phyloP scores from a whole-genome alignment of 1,140 invertebrate species.

The Sycophila sp. region DNA sequence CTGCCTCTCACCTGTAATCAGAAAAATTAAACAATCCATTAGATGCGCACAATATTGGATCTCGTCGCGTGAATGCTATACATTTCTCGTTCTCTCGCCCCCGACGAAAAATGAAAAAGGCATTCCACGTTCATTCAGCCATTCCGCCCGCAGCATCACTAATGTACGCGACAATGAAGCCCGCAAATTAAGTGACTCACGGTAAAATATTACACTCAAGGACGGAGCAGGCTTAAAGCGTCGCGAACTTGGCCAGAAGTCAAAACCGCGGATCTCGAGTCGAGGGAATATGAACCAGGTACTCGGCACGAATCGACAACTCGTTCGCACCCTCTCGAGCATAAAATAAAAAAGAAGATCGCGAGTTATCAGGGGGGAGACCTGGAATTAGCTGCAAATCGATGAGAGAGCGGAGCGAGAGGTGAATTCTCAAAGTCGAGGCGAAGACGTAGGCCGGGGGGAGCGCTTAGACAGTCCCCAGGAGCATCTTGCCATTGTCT shows the following conservation, averaged over 20 bases:
- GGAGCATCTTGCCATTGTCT: no score
- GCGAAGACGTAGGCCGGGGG: no score
- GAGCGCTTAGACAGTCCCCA: no score
- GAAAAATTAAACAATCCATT: background rate
- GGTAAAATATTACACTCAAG: background rate
- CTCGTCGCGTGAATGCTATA: background rate
- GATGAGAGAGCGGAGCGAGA: background rate
- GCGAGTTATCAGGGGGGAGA: background rate
- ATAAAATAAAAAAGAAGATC: no score
- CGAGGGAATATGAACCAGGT: background rate
- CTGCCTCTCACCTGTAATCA: conserved; percentile 24
- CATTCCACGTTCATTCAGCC: no score
- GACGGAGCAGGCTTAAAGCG: background rate
- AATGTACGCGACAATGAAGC: conserved; percentile 12
- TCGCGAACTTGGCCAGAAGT: conserved; percentile 5
- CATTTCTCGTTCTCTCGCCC: no score
- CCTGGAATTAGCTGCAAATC: background rate
- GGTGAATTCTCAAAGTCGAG: background rate
- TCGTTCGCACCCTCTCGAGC: no score
- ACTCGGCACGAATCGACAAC: background rate
- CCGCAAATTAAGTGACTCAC: conserved; percentile 14
- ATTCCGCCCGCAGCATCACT: background rate
- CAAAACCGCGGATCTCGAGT: background rate
- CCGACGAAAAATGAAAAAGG: no score
- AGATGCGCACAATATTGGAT: no score